Conservation (phyloP, 2,888 invertebrate species). For the Lasius fuliginosus region DNA sequence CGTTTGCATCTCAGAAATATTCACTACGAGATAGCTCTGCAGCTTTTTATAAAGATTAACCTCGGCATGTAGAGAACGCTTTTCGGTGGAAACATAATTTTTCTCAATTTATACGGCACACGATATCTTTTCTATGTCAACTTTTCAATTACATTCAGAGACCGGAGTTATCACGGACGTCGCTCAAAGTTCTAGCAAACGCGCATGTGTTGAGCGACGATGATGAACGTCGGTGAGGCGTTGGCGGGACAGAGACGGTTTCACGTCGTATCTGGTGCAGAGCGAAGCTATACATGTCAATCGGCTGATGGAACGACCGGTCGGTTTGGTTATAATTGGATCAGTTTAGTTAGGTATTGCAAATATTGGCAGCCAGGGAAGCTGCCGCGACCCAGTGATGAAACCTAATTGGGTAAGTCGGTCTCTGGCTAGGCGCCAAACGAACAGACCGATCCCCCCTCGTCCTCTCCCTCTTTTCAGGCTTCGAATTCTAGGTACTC, state of each 20-base stretch:
- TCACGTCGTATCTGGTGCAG: slow-evolving; percentile 65
- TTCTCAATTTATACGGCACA: not conserved
- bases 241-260: slow-evolving; percentile 33
- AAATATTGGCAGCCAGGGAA: slow-evolving; percentile 85
- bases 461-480: not conserved
- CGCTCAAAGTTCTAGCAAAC: slow-evolving; percentile 13
- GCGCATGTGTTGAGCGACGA: slow-evolving; percentile 24
- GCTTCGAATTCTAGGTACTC: slow-evolving; percentile 75
- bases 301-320: slow-evolving; percentile 75
- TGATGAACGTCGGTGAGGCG: slow-evolving; percentile 14
- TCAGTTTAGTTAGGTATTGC: slow-evolving; percentile 83
- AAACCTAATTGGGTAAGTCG: slow-evolving; percentile 86
- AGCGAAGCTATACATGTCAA: slow-evolving; percentile 73
- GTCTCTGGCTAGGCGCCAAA: slow-evolving; percentile 83
- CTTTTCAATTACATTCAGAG: slow-evolving; percentile 34
- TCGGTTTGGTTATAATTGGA: slow-evolving; percentile 83
- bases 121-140: slow-evolving; percentile 3
- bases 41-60: not conserved
- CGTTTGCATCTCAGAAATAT: not conserved
- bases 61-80: not conserved
- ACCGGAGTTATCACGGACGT: slow-evolving; percentile 41
- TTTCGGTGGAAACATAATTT: not conserved
- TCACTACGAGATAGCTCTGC: not conserved
- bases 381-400: slow-evolving; percentile 83
- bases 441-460: slow-evolving; percentile 66